Evolutionary conservation across 2,113 vertebrate species (phyloP).

Genomic region (Catagonus wagneri): DNA sequence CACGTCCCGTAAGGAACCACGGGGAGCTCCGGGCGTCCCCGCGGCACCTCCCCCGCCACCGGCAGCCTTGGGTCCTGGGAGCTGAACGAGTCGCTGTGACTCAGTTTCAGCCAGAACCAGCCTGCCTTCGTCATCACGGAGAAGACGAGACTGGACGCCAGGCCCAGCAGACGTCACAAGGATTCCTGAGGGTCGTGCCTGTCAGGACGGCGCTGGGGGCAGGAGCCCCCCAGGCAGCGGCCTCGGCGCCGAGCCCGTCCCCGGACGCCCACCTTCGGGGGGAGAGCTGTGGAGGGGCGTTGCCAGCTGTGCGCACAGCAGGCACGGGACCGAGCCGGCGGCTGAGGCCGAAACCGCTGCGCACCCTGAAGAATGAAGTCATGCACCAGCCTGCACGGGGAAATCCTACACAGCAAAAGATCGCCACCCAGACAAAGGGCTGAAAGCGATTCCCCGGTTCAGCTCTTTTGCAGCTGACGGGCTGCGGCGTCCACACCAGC

Average conservation of each 20-base stretch:
- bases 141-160: rapidly evolving
- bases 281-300: rapidly evolving
- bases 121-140: not conserved
- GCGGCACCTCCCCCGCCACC: rapidly evolving
- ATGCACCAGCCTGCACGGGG: slow-evolving; percentile 1
- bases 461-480: slow-evolving; percentile 65
- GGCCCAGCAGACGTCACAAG: not conserved
- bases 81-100: not conserved
- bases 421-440: slow-evolving; percentile 55
- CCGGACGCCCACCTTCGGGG: rapidly evolving
- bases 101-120: not conserved
- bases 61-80: not conserved
- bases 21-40: not conserved
- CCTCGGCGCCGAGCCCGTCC: not conserved
- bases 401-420: slow-evolving; percentile 75
- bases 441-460: slow-evolving; percentile 72
- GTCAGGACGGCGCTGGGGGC: rapidly evolving
- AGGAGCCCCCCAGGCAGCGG: rapidly evolving
- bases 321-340: not conserved
- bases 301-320: not conserved
- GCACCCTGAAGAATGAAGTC: slow-evolving; percentile 65
- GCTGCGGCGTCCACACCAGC: rapidly evolving
- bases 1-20: rapidly evolving
- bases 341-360: not conserved
- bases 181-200: not conserved